phyloP scores from a whole-genome alignment of 2,113 vertebrate species.

The Todiramphus chloris region DNA sequence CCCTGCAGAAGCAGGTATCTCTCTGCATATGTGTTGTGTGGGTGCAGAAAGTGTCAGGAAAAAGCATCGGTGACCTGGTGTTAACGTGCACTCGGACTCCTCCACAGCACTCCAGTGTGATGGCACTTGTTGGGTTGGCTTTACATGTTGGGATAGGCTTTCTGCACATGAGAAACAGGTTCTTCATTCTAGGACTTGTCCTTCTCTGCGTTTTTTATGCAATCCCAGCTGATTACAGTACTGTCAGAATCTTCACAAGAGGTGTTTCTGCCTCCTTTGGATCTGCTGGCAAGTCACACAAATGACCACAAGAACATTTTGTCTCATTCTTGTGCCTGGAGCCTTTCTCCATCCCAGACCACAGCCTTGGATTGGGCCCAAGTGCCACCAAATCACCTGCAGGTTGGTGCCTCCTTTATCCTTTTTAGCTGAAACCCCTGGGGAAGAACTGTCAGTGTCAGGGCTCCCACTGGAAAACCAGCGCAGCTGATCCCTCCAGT shows the following conservation, averaged over 20 bases:
- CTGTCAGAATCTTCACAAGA: background rate
- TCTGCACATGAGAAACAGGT: background rate
- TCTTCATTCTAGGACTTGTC: background rate
- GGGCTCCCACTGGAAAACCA: background rate
- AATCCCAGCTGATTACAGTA: background rate
- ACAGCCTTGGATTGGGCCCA: background rate
- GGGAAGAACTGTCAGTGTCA: background rate
- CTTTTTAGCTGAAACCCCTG: background rate
- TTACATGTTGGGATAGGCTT: background rate
- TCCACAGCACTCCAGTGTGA: rapidly evolving
- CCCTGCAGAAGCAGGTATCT: background rate
- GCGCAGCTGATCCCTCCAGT: background rate
- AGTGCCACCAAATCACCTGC: background rate
- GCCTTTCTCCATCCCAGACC: background rate
- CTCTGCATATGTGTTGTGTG: rapidly evolving
- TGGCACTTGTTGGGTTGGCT: rapidly evolving
- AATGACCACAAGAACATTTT: conserved; percentile 4
- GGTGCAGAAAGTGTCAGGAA: background rate
- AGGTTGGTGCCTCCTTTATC: background rate
- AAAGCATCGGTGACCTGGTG: background rate
- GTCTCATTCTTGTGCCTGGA: background rate
- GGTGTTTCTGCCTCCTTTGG: background rate
- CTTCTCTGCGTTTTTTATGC: background rate
- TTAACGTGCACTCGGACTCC: rapidly evolving
- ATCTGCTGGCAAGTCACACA: background rate